Percentiles rank a stretch among this genome's conserved stretches.
These are phyloP conservation scores for Acanthisitta chloris DNA, from an alignment of 2,113 vertebrate species.

Conservation along the genomic window DNA sequence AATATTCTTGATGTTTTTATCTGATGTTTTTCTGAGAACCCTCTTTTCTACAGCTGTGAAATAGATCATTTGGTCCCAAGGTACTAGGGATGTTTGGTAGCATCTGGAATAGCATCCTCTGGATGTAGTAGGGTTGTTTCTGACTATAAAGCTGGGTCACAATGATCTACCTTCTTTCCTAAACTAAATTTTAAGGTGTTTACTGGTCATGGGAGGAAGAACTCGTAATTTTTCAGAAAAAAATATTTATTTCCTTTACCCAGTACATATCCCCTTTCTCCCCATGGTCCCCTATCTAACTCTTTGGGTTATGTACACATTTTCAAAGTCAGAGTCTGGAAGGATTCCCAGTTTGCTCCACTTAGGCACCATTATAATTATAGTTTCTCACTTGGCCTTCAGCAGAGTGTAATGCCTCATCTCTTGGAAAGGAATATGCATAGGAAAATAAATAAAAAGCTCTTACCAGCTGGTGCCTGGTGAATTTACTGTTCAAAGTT, in stretches of 20 bases:
- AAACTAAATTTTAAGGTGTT: background rate
- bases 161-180: background rate
- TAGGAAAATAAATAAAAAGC: conserved; percentile 55
- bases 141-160: background rate
- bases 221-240: background rate
- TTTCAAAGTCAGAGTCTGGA: conserved; percentile 23
- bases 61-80: background rate
- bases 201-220: background rate
- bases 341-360: background rate
- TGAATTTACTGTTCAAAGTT: background rate
- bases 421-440: conserved; percentile 15
- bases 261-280: fast-evolving
- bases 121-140: background rate
- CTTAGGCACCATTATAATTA: background rate
- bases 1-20: background rate
- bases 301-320: background rate
- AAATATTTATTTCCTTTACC: background rate
- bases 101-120: background rate
- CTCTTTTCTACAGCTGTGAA: background rate
- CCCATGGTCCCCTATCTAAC: background rate
- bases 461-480: conserved; percentile 43
- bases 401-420: background rate
- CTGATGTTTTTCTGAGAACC: background rate
- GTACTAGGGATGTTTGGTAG: background rate
- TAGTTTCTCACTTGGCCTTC: conserved; percentile 32